Evolutionary conservation across 2,113 vertebrate genomes (phyloP).

Genomic region (Oreochromis spilurus): DNA sequence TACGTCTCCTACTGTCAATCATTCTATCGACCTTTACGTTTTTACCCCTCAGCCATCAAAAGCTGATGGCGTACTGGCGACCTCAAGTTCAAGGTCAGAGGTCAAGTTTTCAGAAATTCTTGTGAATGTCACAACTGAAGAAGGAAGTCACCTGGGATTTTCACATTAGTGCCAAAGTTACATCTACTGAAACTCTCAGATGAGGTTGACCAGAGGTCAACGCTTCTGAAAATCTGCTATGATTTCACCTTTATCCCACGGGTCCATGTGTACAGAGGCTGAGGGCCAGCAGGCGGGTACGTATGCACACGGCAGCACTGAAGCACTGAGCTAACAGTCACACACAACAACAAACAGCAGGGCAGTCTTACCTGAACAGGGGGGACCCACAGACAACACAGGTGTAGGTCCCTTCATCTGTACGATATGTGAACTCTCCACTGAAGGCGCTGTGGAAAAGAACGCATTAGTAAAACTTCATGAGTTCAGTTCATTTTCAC

Average conservation of each 20-base stretch:
- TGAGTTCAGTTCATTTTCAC: background rate
- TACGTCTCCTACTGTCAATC: background rate
- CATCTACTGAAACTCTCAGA: background rate
- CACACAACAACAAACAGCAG: background rate
- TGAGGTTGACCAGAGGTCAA: background rate
- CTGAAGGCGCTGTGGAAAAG: constrained; percentile 83
- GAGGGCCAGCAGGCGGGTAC: fast-evolving
- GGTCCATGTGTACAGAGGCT: background rate
- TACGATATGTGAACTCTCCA: constrained; percentile 83
- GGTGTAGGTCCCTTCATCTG: constrained; percentile 85
- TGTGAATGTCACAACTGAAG: background rate
- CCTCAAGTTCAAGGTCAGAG: background rate
- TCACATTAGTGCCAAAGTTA: fast-evolving
- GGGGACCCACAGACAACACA: constrained; percentile 88
- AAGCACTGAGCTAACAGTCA: background rate
- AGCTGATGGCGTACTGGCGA: fast-evolving
- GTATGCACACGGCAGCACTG: background rate
- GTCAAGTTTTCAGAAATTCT: background rate
- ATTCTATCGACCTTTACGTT: background rate
- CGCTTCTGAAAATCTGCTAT: background rate
- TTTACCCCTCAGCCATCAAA: background rate
- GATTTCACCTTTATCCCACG: background rate
- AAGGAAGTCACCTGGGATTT: background rate
- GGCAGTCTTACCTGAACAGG: constrained; percentile 82
- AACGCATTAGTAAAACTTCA: background rate